Conservation (phyloP, 2,113 vertebrate species). For the Bubo blakistoni region DNA sequence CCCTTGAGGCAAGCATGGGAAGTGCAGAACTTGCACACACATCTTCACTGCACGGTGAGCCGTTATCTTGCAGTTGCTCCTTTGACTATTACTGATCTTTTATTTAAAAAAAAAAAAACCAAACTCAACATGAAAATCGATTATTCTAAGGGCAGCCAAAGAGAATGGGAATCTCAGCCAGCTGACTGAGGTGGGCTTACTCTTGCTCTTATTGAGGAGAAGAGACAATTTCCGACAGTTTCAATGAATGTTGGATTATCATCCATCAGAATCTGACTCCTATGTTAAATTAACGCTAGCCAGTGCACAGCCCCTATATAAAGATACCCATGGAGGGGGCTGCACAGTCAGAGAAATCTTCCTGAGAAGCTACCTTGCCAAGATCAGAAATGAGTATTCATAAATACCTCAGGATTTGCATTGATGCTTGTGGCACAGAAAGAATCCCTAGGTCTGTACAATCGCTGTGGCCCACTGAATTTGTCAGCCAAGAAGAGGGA, state of each 20-base stretch:
- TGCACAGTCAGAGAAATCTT: neutral
- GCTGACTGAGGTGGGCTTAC: neutral
- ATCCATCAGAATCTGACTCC: neutral
- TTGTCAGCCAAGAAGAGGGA: neutral
- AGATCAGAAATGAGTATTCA: neutral
- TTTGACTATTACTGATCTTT: neutral
- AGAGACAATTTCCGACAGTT: neutral
- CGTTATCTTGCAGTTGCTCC: neutral
- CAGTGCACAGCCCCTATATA: neutral
- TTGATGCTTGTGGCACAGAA: neutral
- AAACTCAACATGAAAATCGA: neutral
- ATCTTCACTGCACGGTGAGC: neutral
- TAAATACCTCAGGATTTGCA: neutral
- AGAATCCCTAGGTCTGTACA: neutral
- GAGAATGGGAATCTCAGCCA: neutral
- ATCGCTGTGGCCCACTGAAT: accelerated
- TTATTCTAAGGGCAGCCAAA: neutral
- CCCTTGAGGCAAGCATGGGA: neutral
- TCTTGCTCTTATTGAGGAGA: neutral
- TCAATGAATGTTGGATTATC: neutral
- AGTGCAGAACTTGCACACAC: neutral
- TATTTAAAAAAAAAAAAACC: neutral
- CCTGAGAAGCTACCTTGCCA: neutral
- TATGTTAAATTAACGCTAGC: neutral
- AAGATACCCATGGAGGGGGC: neutral